Evolutionary conservation across 1,140 invertebrate species (phyloP), one percentile per base, ranked within the genome.

Genomic region (Drosophila gunungcola): DNA sequence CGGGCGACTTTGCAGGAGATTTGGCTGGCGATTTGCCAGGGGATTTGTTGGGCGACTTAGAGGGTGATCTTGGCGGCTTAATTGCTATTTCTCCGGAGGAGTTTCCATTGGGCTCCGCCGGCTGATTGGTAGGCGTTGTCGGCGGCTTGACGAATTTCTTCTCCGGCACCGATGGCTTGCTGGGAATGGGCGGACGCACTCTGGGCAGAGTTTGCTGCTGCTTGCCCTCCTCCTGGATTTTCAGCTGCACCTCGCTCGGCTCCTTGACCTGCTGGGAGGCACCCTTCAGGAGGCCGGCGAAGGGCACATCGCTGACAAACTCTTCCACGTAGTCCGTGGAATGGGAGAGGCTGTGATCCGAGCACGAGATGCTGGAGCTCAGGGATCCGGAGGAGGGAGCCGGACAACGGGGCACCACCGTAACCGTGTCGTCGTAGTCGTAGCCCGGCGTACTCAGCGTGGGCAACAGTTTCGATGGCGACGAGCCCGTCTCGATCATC

Each of bases 281-380:
- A 75, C 96, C 96, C 92, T 96, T 96, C 88, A 96, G 94, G 72
- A 97, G 93, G 91, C 96, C 97, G 93, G 97, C 96, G 93, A 97
- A 98, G 56, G 97, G 97, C 57, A 96, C 95, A 91, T 97, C 97
- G 58, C 96, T 95, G 57, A 97, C 94, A 91, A 96, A 97, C 93
- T 97, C 97, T 93, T 97, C 97, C 48, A 97, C 96, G 86, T 95
- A 95, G 92, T 97, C 96, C 85, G 96, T 96, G 73, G 96, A 96
- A n/a, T 79, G 79, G n/a, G 82, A 86, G 51, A 96, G 95, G 91
- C 96, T 97, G 91, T 96, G 95, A 91, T 96, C 95, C 10, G 95
- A 96, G 45, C 83, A 93, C 3, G 95, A 96, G 55, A 95, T 94
- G 90, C 95, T 95, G 0, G 92, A 92, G 34, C 91, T 92, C 1